A percentile compares a stretch with the other conserved stretches of the same genome.
These are phyloP conservation scores for Petrocephalus sullivani DNA, from an alignment of 2,797 vertebrate genomes.

Conservation along the genomic window DNA sequence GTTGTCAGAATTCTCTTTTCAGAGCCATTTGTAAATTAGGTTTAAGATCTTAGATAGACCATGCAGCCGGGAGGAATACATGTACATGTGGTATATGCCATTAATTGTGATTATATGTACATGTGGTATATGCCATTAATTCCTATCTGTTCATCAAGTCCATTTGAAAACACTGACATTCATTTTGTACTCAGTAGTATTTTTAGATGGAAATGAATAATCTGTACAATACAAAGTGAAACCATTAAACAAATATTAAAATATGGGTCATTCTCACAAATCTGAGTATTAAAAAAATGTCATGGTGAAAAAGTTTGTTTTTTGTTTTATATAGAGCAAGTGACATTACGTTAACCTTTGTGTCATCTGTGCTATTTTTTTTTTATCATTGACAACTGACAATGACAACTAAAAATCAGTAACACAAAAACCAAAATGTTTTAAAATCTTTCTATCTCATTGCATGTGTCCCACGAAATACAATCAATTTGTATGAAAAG, in stretches of 20 bases:
- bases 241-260: not conserved
- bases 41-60: not conserved
- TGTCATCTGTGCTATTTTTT: not conserved
- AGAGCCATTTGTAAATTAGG: not conserved
- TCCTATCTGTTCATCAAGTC: not conserved
- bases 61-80: not conserved
- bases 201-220: not conserved
- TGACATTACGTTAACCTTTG: not conserved
- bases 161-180: not conserved
- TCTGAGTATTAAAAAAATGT: not conserved
- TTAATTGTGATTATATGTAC: not conserved
- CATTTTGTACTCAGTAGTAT: too few relatives aligned
- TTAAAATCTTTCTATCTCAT: not conserved
- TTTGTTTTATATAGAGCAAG: not conserved
- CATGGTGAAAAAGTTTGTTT: not conserved
- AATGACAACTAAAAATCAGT: not conserved
- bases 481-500: not conserved
- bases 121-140: too few relatives aligned
- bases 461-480: not conserved
- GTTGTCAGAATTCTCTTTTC: not conserved
- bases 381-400: not conserved
- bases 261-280: not conserved
- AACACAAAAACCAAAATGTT: not conserved
- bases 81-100: too few relatives aligned
- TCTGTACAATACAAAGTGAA: too few relatives aligned